A percentile compares a stretch with the other conserved stretches of the same genome.
These are phyloP conservation scores for Hemitrygon akajei DNA, from an alignment of 2,797 vertebrate species.

Conservation along the genomic window DNA sequence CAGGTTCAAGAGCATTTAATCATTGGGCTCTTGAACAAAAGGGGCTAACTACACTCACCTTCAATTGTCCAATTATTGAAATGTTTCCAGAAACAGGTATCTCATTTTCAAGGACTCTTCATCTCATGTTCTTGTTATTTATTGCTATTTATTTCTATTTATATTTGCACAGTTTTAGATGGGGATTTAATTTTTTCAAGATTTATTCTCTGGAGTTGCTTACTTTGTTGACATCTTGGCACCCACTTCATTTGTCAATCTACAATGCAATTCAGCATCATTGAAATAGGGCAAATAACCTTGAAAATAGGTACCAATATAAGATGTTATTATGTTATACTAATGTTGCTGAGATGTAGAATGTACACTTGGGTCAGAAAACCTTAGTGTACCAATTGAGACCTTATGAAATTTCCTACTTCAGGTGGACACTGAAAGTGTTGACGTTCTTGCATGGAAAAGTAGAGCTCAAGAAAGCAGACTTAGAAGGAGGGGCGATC, in stretches of 20 bases:
- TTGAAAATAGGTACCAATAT: background rate
- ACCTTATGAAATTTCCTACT: background rate
- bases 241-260: background rate
- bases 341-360: background rate
- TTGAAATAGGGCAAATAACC: background rate
- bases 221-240: background rate
- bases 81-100: too few species aligned
- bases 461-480: background rate
- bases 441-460: background rate
- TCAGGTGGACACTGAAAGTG: background rate
- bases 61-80: too few species aligned
- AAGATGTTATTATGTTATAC: background rate
- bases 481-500: background rate
- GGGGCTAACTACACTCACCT: too few species aligned
- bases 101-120: too few species aligned
- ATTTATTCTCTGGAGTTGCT: background rate
- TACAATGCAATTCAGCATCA: background rate
- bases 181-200: background rate
- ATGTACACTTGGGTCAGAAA: background rate
- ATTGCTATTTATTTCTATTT: too few species aligned
- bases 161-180: background rate
- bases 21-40: too few species aligned
- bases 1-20: too few species aligned
- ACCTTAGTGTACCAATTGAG: background rate
- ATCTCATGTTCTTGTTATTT: too few species aligned